These are phyloP conservation scores for Cololabis saira DNA, from an alignment of 2,113 vertebrate species.

Conservation along the genomic window DNA sequence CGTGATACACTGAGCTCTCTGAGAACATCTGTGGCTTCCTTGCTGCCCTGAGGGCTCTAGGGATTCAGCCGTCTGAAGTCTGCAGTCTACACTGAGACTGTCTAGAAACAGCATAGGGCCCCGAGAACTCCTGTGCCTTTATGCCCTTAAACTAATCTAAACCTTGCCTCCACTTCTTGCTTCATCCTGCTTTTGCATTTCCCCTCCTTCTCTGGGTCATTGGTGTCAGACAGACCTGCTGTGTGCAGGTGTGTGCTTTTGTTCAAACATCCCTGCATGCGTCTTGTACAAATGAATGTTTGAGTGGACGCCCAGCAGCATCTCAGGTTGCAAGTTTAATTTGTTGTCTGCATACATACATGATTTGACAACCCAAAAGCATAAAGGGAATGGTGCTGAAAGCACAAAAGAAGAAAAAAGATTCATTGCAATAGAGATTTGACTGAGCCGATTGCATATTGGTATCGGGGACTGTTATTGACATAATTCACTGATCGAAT, in stretches of 20 bases:
- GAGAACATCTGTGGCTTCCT: conserved; percentile 80
- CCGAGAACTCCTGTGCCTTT: conserved; percentile 69
- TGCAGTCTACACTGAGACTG: conserved; percentile 76
- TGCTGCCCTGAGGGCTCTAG: conserved; percentile 76
- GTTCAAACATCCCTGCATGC: conserved; percentile 59
- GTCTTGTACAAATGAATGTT: conserved; percentile 55
- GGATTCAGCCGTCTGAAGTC: conserved; percentile 78
- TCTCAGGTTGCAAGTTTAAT: conserved; percentile 23
- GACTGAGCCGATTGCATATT: no score
- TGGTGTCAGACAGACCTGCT: conserved; percentile 82
- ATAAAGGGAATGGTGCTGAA: not conserved
- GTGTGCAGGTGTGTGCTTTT: conserved; percentile 80
- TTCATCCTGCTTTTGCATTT: conserved; percentile 59
- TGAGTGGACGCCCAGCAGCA: conserved; percentile 48
- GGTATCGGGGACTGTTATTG: no score
- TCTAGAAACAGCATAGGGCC: conserved; percentile 77
- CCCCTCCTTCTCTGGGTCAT: conserved; percentile 61
- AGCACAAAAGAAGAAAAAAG: no score
- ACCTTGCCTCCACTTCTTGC: conserved; percentile 66
- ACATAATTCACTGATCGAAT: no score
- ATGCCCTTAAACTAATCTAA: conserved; percentile 78
- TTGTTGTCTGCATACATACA: not conserved
- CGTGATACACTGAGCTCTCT: conserved; percentile 70
- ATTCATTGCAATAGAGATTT: no score
- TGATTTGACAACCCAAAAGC: not conserved